Evolutionary conservation across 2,888 invertebrate genomes (phyloP).

Genomic region (Eustalomyia histrio): DNA sequence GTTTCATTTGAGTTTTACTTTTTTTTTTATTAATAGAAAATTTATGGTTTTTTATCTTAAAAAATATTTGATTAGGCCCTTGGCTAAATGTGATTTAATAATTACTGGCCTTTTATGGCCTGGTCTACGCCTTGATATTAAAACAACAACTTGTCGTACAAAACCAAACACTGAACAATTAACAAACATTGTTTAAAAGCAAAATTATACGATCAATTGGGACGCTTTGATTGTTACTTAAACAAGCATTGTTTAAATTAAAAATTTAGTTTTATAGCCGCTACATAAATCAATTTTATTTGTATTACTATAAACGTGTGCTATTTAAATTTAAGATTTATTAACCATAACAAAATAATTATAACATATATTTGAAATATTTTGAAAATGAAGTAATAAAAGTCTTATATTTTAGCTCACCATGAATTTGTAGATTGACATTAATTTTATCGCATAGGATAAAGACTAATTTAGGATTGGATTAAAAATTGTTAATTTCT

Average conservation of each 20-base stretch:
- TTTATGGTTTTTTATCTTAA: slow-evolving; percentile 28
- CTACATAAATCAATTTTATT: neutral
- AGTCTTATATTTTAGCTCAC: neutral
- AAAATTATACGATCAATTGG: slow-evolving; percentile 20
- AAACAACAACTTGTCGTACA: slow-evolving; percentile 36
- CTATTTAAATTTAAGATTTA: slow-evolving; percentile 1
- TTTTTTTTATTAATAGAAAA: slow-evolving; percentile 40
- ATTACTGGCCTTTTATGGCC: slow-evolving; percentile 56
- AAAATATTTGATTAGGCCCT: slow-evolving; percentile 37
- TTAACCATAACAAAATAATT: neutral
- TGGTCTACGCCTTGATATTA: slow-evolving; percentile 51
- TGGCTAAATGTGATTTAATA: slow-evolving; percentile 56
- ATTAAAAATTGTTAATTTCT: too few species aligned
- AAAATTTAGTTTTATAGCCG: slow-evolving; percentile 28
- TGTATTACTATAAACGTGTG: neutral
- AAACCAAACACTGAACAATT: slow-evolving; percentile 42
- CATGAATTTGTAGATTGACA: neutral
- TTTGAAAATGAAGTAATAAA: neutral
- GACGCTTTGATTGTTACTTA: slow-evolving; percentile 12
- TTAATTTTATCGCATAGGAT: neutral
- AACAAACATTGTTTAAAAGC: slow-evolving; percentile 35
- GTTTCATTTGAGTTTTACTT: slow-evolving; percentile 24
- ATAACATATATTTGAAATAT: neutral
- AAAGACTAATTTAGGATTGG: too few species aligned
- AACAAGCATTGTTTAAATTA: neutral